Base-by-base conservation (phyloP, 2,797 vertebrate genomes). In the Myripristis jacobus region DNA sequence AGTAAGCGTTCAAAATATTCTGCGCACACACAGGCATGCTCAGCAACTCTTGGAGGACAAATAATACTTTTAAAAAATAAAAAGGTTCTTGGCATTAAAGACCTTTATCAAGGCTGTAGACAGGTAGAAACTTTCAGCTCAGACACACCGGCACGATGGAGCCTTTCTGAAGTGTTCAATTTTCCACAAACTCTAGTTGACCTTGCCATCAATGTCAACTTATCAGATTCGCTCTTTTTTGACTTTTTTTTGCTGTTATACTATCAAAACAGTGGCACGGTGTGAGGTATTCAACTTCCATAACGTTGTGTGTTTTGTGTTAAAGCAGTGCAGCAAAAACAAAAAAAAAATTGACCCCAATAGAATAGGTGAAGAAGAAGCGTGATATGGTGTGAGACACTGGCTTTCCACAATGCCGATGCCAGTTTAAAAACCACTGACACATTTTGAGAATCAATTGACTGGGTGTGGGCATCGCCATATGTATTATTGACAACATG, bases 21-120 rank as follows among this genome's bases (percentile, higher is more conserved):
- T 16, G 29, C 27, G 27, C 46, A 27, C 56, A 71, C 61, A 59
- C 16, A 1, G 25, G 0, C 44, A 46, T 2, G 41, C 21, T 53
- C 25, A 61, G 65, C 21, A 46, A 48, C 66, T 75, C 31, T 38
- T 15, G 19, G 46, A 80, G 70, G 77, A 81, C 59, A 60, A 66
- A 60, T 72, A 6, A 25, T n/a, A 57, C 13, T 77, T 78, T 63
- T 7, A 55, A 70, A 69, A 34, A 66, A 48, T 3, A 52, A 52
- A 63, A 65, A 57, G 18, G n/a, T 52, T 67, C 6, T 36, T 69
- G 63, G 36, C 63, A 70, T 74, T 57, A 54, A 59, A 31, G 62
- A 65, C 19, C 31, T 74, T 66, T 19, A 43, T 54, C 27, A 77
- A 81, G 54, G 56, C 52, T 81, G 58, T 9, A 67, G 31, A 67